Conservation (phyloP, 2,797 vertebrate genomes). For the Typhlichthys subterraneus region DNA sequence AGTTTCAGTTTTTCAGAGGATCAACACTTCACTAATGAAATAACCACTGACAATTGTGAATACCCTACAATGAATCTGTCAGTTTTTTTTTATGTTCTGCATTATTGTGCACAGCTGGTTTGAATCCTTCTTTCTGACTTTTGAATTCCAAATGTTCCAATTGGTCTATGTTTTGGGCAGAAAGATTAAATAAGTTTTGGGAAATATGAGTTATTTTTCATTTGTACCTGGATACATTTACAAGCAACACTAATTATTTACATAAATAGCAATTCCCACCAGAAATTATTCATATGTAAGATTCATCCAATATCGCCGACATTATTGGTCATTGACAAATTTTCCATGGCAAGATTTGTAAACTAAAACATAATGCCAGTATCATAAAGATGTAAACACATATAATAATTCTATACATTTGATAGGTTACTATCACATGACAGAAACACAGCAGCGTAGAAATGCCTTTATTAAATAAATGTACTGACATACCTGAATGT, state of each 20-base stretch:
- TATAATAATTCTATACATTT: constrained; percentile 17
- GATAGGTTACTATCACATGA: constrained; percentile 33
- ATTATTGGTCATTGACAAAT: constrained; percentile 63
- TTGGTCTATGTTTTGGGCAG: no score
- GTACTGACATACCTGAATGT: constrained; percentile 29
- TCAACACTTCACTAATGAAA: constrained; percentile 60
- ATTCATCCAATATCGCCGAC: constrained; percentile 14
- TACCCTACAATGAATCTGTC: not conserved
- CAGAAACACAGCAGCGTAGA: constrained; percentile 19
- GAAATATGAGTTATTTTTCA: not conserved
- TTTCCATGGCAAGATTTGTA: constrained; percentile 67
- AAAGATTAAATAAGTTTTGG: no score
- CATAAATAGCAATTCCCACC: not conserved
- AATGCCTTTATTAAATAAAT: constrained; percentile 36
- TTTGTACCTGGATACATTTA: not conserved
- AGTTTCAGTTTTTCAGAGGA: constrained; percentile 58
- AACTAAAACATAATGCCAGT: constrained; percentile 36
- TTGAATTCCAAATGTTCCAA: not conserved
- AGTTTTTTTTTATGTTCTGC: not conserved
- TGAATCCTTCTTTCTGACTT: not conserved
- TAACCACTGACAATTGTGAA: constrained; percentile 1
- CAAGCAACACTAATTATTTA: constrained; percentile 7
- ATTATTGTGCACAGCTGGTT: constrained; percentile 2
- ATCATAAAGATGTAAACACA: constrained; percentile 12
- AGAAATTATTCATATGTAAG: not conserved